phyloP scores from a whole-genome alignment of 2,888 invertebrate genomes.

The Thecophora atra region DNA sequence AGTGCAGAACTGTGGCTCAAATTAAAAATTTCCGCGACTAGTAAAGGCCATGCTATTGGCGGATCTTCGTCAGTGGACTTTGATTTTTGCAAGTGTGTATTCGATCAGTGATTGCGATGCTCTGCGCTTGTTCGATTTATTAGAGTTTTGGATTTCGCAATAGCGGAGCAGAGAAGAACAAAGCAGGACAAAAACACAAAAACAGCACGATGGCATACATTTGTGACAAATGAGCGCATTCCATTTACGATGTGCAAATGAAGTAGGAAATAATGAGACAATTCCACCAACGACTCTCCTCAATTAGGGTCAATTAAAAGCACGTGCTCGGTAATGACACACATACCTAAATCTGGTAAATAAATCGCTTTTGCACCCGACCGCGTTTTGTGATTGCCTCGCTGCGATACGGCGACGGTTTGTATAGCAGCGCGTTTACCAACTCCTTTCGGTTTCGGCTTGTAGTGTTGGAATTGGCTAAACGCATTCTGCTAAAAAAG shows the following conservation, averaged over 20 bases:
- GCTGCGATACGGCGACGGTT: too few relatives aligned
- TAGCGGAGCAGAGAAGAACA: background rate
- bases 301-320: conserved; percentile 44
- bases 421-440: too few relatives aligned
- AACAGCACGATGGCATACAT: background rate
- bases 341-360: conserved; percentile 31
- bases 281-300: conserved; percentile 5
- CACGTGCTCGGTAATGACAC: conserved; percentile 45
- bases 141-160: background rate
- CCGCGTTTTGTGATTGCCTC: conserved; percentile 14
- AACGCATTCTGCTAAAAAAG: too few relatives aligned
- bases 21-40: conserved; percentile 22
- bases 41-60: conserved; percentile 43
- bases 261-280: conserved; percentile 31
- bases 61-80: conserved; percentile 51
- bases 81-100: background rate
- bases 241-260: conserved; percentile 27
- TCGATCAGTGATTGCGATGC: conserved; percentile 1
- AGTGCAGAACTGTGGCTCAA: conserved; percentile 20
- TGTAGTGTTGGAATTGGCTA: too few relatives aligned
- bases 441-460: background rate
- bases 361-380: conserved; percentile 12
- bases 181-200: background rate
- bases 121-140: background rate
- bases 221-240: conserved; percentile 7